Percentiles rank a stretch among this genome's conserved stretches.
Conservation (phyloP, 2,888 invertebrate species). For the Pollenia amentaria region DNA sequence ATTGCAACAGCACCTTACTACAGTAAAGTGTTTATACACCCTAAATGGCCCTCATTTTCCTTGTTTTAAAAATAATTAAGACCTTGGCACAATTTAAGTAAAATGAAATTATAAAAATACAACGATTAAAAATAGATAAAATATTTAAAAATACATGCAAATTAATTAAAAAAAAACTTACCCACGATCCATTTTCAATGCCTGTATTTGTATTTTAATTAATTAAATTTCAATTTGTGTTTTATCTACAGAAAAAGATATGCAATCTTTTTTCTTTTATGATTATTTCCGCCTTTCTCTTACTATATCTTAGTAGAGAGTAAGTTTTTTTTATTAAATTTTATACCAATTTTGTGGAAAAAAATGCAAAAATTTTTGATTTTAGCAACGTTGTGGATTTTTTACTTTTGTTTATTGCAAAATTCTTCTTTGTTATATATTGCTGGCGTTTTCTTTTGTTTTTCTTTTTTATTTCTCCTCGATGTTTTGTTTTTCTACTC, state of each 20-base stretch:
- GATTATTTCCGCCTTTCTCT: constrained; percentile 62
- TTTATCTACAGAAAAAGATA: constrained; percentile 48
- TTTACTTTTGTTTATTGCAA: constrained; percentile 71
- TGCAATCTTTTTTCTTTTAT: constrained; percentile 50
- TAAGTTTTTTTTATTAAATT: constrained; percentile 31
- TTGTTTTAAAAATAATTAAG: constrained; percentile 51
- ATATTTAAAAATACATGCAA: constrained; percentile 62
- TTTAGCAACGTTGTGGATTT: constrained; percentile 61
- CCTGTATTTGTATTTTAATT: constrained; percentile 47
- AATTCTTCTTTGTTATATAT: constrained; percentile 66
- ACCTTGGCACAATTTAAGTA: constrained; percentile 72
- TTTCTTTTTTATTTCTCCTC: constrained; percentile 44
- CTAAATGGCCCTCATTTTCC: constrained; percentile 61
- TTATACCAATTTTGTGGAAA: constrained; percentile 61
- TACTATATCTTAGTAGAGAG: constrained; percentile 3
- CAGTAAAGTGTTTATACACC: background rate
- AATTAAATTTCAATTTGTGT: constrained; percentile 30
- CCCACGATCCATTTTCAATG: constrained; percentile 82
- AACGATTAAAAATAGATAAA: background rate
- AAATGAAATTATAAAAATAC: constrained; percentile 1
- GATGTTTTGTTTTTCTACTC: constrained; percentile 34
- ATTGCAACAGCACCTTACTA: constrained; percentile 20
- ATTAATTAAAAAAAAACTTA: constrained; percentile 75
- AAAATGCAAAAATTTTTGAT: constrained; percentile 55
- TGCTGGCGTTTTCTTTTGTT: constrained; percentile 35